Conservation (phyloP, 2,797 vertebrate species). For the Phrynocephalus vlangalii region DNA sequence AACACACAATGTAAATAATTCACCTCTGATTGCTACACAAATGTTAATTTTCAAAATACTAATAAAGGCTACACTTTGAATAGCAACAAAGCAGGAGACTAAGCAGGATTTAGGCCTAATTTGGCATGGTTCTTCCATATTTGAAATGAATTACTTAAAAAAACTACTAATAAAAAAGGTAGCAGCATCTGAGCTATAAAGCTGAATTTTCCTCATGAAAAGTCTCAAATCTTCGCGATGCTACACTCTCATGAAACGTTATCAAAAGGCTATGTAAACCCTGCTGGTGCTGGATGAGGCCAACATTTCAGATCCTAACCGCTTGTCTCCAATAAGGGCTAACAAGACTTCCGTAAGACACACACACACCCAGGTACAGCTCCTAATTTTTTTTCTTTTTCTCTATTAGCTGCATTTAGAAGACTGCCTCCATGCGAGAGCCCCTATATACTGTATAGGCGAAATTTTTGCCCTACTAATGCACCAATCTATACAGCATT, state of each 20-base stretch:
- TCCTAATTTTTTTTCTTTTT: not conserved
- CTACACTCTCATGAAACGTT: no score
- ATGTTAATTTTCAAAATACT: not conserved
- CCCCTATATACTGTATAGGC: no score
- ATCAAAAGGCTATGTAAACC: not conserved
- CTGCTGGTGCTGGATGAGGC: not conserved
- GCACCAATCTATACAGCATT: no score
- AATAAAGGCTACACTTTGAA: not conserved
- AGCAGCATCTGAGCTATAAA: not conserved
- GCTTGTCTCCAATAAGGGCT: not conserved
- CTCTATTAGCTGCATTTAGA: not conserved
- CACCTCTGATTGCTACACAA: not conserved
- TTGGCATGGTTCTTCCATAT: not conserved
- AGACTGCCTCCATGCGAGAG: no score
- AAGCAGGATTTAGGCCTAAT: not conserved
- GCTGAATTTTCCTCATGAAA: no score
- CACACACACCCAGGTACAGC: not conserved
- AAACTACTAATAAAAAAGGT: not conserved
- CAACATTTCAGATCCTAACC: not conserved
- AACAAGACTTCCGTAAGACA: not conserved
- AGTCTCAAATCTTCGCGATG: no score
- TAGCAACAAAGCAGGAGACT: not conserved
- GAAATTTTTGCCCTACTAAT: no score
- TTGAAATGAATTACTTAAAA: no score
- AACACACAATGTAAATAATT: not conserved